These are phyloP conservation scores for Probosciger aterrimus DNA, from an alignment of 2,113 vertebrate species.

Conservation along the genomic window DNA sequence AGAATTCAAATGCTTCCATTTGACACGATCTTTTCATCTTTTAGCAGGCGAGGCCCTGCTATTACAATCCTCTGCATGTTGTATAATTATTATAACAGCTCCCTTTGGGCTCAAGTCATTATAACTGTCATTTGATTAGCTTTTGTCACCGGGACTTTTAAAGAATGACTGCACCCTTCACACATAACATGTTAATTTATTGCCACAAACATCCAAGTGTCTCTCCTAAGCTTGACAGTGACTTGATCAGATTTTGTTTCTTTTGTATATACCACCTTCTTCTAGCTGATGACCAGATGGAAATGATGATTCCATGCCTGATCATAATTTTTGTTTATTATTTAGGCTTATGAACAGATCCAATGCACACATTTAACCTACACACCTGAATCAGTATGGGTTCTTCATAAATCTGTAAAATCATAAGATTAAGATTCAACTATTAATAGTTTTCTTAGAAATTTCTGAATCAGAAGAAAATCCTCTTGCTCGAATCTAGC, in stretches of 20 bases:
- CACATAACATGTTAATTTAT: slow-evolving; percentile 34
- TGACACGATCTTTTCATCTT: neutral
- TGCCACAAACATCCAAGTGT: neutral
- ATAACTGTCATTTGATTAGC: slow-evolving; percentile 24
- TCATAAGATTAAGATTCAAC: neutral
- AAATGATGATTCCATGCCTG: neutral
- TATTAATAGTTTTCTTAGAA: neutral
- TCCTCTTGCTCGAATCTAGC: neutral
- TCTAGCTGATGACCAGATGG: neutral
- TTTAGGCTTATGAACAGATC: neutral
- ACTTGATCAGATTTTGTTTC: neutral
- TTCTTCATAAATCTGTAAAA: neutral
- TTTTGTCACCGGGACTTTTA: neutral
- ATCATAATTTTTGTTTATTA: neutral
- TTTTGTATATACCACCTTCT: neutral
- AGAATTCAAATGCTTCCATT: neutral
- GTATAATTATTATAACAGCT: slow-evolving; percentile 39
- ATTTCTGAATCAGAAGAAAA: neutral
- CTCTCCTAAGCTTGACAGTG: neutral
- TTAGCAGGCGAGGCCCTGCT: neutral
- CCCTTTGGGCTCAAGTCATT: slow-evolving; percentile 27
- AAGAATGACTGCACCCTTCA: slow-evolving; percentile 5
- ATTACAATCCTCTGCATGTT: slow-evolving; percentile 17
- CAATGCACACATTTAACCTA: neutral
- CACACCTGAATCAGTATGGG: neutral